phyloP scores from a whole-genome alignment of 2,888 invertebrate genomes.

The Stenoptilia bipunctidactyla region DNA sequence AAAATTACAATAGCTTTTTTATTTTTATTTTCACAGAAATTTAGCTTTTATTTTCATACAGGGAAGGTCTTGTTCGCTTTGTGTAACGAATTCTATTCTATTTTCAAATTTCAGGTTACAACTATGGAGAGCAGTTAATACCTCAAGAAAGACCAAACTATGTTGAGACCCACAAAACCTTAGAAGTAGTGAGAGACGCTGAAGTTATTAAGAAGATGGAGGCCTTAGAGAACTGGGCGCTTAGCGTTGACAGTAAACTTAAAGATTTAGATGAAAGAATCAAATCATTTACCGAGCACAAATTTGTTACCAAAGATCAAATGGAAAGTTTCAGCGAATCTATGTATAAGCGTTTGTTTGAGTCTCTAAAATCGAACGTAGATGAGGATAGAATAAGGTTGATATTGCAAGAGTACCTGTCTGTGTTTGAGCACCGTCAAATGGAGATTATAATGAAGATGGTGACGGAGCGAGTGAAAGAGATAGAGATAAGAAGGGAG shows the following conservation, averaged over 20 bases:
- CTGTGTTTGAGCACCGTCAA: constrained; percentile 53
- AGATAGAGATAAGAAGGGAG: constrained; percentile 31
- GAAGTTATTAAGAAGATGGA: constrained; percentile 43
- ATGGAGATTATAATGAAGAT: constrained; percentile 52
- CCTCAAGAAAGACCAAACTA: constrained; percentile 23
- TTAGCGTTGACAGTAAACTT: constrained; percentile 64
- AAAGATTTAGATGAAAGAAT: constrained; percentile 68
- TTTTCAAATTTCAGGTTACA: constrained; percentile 45
- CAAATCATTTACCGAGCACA: constrained; percentile 70
- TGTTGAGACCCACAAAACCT: constrained; percentile 39
- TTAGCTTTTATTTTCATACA: not conserved
- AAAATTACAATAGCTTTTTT: constrained; percentile 21
- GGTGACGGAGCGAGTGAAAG: constrained; percentile 45
- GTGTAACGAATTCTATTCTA: not conserved
- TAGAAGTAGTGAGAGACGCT: constrained; percentile 35
- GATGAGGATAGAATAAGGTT: constrained; percentile 59
- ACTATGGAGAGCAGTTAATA: constrained; percentile 27
- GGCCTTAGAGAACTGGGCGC: constrained; percentile 56
- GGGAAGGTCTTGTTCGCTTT: constrained; percentile 61
- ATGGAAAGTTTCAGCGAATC: constrained; percentile 59
- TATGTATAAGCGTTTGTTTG: constrained; percentile 43
- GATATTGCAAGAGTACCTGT: constrained; percentile 55
- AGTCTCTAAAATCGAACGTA: constrained; percentile 60
- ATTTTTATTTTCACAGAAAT: constrained; percentile 18
- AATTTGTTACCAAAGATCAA: constrained; percentile 75